These are phyloP conservation scores for Dynastes maya DNA, from an alignment of 2,888 invertebrate genomes.

Conservation along the genomic window DNA sequence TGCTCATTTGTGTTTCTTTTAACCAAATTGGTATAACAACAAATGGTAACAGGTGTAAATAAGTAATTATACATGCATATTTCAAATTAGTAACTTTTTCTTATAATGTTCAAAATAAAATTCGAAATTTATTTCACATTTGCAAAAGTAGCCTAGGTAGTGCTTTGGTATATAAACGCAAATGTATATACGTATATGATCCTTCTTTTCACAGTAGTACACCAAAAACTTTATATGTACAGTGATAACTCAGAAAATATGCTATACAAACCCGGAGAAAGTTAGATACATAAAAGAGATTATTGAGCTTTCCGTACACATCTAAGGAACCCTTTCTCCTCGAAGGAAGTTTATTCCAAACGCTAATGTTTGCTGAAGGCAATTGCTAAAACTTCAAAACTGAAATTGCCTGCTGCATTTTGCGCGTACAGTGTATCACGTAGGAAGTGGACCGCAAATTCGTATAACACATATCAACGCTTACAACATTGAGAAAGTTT, in stretches of 20 bases:
- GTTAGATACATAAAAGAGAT: slow-evolving; percentile 15
- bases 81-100: too few species aligned
- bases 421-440: neutral
- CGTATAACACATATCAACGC: too few species aligned
- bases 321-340: neutral
- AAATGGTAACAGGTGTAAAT: too few species aligned
- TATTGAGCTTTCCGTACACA: neutral
- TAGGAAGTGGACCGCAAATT: neutral
- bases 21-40: too few species aligned
- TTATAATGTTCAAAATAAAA: too few species aligned
- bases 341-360: neutral
- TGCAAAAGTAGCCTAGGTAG: too few species aligned
- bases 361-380: slow-evolving; percentile 5
- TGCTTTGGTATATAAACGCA: too few species aligned
- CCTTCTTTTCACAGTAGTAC: neutral
- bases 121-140: too few species aligned
- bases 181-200: too few species aligned
- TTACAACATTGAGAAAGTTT: too few species aligned
- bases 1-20: too few species aligned
- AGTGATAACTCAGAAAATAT: neutral
- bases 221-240: neutral
- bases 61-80: too few species aligned
- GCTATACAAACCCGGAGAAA: neutral
- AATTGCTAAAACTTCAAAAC: slow-evolving; percentile 6
- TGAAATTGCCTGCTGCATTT: neutral